Evolutionary conservation across 2,888 invertebrate species (phyloP), one percentile per base, ranked within the genome.

Genomic region (Polydrusus cervinus): DNA sequence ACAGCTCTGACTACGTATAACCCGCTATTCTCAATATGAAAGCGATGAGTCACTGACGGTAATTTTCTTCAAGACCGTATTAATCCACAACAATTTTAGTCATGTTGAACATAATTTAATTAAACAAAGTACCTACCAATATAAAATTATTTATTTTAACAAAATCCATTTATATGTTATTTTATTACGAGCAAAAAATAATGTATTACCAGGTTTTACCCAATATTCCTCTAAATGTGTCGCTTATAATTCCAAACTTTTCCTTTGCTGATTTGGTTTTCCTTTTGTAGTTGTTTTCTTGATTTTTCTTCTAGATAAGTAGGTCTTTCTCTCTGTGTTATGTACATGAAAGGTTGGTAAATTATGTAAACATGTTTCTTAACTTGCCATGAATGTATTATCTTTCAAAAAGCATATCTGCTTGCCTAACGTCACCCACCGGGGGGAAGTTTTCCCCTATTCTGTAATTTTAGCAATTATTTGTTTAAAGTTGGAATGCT

Each of bases 171-270:
- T 9, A 3, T 3, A 3, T 34, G 34, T 34, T 34, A 3, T 34
- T 10, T 34, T 8, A 34, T 7, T 9, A 34, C 10, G 5, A 8
- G 8, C 34, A 34, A 3, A 34, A 34, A 1, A 1, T 40, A 11
- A 40, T 40, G 2, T 40, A 9, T 40, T 43, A n/a, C n/a, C 10
- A 1, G 6, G 43, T 6, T 43, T 43, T n/a, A 43, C 43, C 43
- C 43, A 3, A 11, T n/a, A 34, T 43, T 43, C 43, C 43, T 10
- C 43, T 43, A 69, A 69, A 74, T 74, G 64, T 74, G 68, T 64
- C 40, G 62, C 62, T 74, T 73, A 67, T 67, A 67, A 73, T 67
- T 73, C 67, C 51, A 38, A 68, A 57, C 25, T 60, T 68, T 68
- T 68, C 60, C 43, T 55, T 64, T 53, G 11, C 47, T 57, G 64